Conservation (phyloP, 2,113 vertebrate species). For the Rutilus rutilus region DNA sequence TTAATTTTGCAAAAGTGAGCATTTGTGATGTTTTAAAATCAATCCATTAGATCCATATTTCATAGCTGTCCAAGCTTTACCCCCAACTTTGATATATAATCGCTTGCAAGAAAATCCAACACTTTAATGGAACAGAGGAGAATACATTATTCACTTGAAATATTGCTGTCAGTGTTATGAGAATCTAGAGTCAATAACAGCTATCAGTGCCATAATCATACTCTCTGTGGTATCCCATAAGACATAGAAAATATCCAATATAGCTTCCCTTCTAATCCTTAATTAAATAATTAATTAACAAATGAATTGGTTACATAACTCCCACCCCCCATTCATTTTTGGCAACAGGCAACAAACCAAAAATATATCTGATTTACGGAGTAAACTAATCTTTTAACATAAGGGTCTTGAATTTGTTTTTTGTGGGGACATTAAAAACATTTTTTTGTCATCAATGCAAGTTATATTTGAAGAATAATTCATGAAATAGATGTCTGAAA, state of each 20-base stretch:
- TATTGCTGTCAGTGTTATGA: conserved; percentile 19
- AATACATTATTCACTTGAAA: conserved; percentile 37
- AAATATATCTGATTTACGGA: not conserved
- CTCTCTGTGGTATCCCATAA: not conserved
- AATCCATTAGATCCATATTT: conserved; percentile 37
- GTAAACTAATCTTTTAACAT: not conserved
- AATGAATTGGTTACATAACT: not conserved
- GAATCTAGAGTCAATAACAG: conserved; percentile 11
- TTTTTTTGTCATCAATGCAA: conserved; percentile 14
- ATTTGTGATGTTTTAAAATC: conserved; percentile 13
- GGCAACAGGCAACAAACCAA: not conserved
- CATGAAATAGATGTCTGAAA: conserved; percentile 26
- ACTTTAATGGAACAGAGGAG: conserved; percentile 14
- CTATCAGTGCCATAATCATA: not conserved
- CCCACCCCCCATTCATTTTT: too few species aligned
- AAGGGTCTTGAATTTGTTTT: conserved; percentile 12
- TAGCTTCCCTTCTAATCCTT: conserved; percentile 6
- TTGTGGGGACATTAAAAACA: not conserved
- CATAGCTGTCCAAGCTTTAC: conserved; percentile 31
- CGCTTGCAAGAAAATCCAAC: conserved; percentile 26
- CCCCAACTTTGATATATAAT: conserved; percentile 24
- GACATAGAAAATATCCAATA: not conserved
- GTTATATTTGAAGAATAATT: conserved; percentile 46
- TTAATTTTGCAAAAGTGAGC: not conserved
- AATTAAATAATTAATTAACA: not conserved